Base-by-base conservation (phyloP, 2,888 invertebrate species). In the Sphaerophoria taeniata region DNA sequence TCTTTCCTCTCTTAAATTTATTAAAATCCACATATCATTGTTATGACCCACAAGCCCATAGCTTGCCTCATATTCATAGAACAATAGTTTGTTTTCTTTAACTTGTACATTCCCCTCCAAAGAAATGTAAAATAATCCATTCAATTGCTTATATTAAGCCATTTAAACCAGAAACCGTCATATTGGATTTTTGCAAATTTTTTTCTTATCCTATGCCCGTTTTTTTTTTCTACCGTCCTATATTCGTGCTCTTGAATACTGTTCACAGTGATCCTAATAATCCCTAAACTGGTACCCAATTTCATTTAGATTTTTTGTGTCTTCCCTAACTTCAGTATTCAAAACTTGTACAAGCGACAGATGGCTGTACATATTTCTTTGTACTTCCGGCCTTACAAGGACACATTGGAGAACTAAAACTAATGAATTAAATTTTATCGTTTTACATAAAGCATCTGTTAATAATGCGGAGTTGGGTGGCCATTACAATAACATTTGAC, bases 291-390 rank as follows among this genome's bases (percentile, higher is more conserved):
- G 43, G 3, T 11, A 43, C 58, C 39, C 12, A 43, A 7, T 56
- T 56, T n/a, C 24, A 24, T 34, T 34, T 12, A 43, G 43, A 14
- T 56, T 55, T 55, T 55, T 56, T 56, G 4, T 36, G 16, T 36
- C 11, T 36, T 14, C 11, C 16, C 36, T 16, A 16, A 39, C 11
- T 60, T 60, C 2, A 3, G 39, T 24, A 60, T 60, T 60, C 60
- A 60, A 60, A 60, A 12, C 24, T 60, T 39, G 60, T 60, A 60
- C 60, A 4, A 60, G 24, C 24, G 60, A 43, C 60, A 43, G 60
- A 60, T 60, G 60, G 60, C n/a, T 60, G 24, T 60, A 43, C 12
- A 60, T 39, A 16, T 43, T 39, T 60, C 3, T 43, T 60, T 60
- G 24, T 43, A 12, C 39, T 60, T 43, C 16, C 39, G 12, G 24